phyloP scores from a whole-genome alignment of 2,113 vertebrate genomes.

The Ia io region DNA sequence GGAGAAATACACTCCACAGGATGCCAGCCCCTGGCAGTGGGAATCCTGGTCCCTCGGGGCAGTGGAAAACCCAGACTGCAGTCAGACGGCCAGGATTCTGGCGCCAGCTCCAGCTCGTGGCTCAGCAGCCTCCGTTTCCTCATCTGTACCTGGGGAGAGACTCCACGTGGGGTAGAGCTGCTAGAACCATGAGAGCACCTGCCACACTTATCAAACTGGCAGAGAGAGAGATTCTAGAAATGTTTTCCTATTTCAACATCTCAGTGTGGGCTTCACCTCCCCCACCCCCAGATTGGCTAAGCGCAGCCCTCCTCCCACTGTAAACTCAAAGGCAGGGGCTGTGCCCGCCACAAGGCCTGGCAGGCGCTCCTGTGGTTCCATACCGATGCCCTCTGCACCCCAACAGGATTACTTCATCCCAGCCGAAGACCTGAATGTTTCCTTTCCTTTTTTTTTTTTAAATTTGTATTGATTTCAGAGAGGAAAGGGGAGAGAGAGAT shows the following conservation, averaged over 20 bases:
- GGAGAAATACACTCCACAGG: not conserved
- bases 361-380: not conserved
- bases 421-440: not conserved
- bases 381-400: not conserved
- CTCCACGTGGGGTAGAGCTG: not conserved
- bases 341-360: not conserved
- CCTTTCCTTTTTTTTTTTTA: not conserved
- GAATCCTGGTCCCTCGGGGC: not conserved
- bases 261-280: not conserved
- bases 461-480: too few species aligned
- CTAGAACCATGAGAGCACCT: not conserved
- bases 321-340: not conserved
- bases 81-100: not conserved
- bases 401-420: not conserved
- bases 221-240: not conserved
- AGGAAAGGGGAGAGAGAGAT: too few species aligned
- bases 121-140: not conserved
- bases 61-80: not conserved
- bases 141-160: not conserved
- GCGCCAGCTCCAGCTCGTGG: fast-evolving
- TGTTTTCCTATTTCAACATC: not conserved
- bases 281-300: not conserved
- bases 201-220: not conserved
- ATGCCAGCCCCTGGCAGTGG: not conserved
- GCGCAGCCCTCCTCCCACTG: not conserved